phyloP scores from a whole-genome alignment of 2,888 invertebrate species.

The Anarsia innoxiella region DNA sequence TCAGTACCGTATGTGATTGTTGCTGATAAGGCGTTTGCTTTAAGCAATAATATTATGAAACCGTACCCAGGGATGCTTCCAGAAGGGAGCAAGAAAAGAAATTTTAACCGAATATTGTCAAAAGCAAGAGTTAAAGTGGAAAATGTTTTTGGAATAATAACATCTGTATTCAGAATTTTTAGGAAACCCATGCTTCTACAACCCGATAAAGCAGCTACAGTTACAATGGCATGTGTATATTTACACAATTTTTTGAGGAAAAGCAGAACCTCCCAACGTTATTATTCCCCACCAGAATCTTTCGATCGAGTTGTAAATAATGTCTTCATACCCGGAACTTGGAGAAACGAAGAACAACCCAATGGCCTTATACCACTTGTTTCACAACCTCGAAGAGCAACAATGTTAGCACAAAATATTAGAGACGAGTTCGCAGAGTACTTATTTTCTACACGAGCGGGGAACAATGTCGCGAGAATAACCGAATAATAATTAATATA shows the following conservation, averaged over 20 bases:
- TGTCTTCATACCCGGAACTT: no score
- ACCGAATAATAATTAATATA: no score
- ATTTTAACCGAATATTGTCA: not conserved
- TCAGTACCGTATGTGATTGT: conserved; percentile 13
- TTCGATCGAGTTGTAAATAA: no score
- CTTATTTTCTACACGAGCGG: no score
- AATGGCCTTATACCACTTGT: no score
- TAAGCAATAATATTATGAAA: conserved; percentile 15
- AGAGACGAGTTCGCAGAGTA: no score
- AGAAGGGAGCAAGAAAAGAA: not conserved
- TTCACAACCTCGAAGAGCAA: no score
- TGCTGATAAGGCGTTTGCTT: conserved; percentile 18
- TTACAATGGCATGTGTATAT: conserved; percentile 8
- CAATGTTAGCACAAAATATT: no score
- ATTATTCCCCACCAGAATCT: no score
- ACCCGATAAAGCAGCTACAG: conserved; percentile 1
- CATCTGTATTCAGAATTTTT: conserved; percentile 9
- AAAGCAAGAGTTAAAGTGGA: conserved; percentile 14
- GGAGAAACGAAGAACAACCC: no score
- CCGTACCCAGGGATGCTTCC: conserved; percentile 12
- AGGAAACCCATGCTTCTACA: conserved; percentile 10
- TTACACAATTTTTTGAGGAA: conserved; percentile 6
- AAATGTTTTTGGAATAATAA: conserved; percentile 14
- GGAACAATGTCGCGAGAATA: no score
- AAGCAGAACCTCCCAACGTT: not conserved